Conservation (phyloP, 2,888 invertebrate genomes). For the Apodemia zela region DNA sequence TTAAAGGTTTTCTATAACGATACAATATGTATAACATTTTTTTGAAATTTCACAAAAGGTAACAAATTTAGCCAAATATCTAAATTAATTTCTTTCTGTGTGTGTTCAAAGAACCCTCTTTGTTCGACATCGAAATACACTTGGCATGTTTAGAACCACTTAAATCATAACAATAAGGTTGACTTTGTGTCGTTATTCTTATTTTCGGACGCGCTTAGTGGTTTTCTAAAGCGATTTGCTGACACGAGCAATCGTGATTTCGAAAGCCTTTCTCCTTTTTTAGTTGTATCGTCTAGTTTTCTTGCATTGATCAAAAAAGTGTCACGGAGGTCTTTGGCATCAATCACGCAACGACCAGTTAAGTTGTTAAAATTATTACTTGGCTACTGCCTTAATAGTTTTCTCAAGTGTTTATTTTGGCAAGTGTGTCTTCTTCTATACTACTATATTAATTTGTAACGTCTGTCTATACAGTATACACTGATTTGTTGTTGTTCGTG, state of each 20-base stretch:
- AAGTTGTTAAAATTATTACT: background rate
- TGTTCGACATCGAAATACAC: background rate
- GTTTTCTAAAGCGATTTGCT: slow-evolving; percentile 38
- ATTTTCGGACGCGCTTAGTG: slow-evolving; percentile 8
- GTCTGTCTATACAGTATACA: no score
- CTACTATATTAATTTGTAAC: no score
- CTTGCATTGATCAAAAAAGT: slow-evolving; percentile 28
- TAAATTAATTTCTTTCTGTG: background rate
- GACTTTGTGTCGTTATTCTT: slow-evolving; percentile 10
- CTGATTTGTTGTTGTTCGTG: no score
- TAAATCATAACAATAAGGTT: slow-evolving; percentile 15
- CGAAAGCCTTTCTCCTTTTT: slow-evolving; percentile 38
- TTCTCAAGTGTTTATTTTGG: no score
- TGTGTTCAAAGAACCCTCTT: background rate
- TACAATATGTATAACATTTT: no score
- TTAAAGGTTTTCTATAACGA: no score
- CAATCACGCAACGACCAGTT: slow-evolving; percentile 20
- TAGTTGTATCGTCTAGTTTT: slow-evolving; percentile 15
- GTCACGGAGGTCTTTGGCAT: slow-evolving; percentile 30
- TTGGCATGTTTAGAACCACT: slow-evolving; percentile 6
- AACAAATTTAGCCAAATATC: no score
- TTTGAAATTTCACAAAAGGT: no score
- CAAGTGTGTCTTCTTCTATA: no score
- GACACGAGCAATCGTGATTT: slow-evolving; percentile 70
- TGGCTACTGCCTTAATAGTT: background rate